phyloP scores from a whole-genome alignment of 2,888 invertebrate species.

The Lissonota sp. region DNA sequence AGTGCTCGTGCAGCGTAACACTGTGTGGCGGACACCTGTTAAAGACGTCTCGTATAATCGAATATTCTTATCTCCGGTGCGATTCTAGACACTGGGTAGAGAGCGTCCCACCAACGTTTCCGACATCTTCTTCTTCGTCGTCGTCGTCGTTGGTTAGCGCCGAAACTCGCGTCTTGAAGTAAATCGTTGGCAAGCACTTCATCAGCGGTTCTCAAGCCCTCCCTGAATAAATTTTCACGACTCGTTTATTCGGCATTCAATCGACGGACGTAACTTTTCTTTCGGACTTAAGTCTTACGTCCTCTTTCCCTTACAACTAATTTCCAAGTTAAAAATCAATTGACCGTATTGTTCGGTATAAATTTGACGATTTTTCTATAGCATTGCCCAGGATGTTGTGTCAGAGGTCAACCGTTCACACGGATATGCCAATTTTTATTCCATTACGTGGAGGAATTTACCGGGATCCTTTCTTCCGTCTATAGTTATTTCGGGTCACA shows the following conservation, averaged over 20 bases:
- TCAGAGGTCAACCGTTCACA: too few relatives aligned
- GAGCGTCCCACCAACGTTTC: not conserved
- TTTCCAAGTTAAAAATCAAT: too few relatives aligned
- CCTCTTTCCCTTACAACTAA: too few relatives aligned
- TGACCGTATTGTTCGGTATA: too few relatives aligned
- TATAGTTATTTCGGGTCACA: slow-evolving; percentile 14
- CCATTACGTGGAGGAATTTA: too few relatives aligned
- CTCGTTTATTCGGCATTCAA: slow-evolving; percentile 1
- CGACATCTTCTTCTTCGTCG: not conserved
- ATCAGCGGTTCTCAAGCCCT: slow-evolving; percentile 6
- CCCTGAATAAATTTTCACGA: not conserved
- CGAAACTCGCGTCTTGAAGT: slow-evolving; percentile 21
- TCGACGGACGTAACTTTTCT: not conserved
- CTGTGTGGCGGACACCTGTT: slow-evolving; percentile 59
- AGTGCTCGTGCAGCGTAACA: slow-evolving; percentile 25
- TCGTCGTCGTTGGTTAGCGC: slow-evolving; percentile 26
- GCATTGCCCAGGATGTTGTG: too few relatives aligned
- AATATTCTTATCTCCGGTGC: slow-evolving; percentile 62
- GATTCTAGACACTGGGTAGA: slow-evolving; percentile 39
- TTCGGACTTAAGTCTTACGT: too few relatives aligned
- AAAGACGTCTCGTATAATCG: slow-evolving; percentile 61
- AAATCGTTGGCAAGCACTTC: not conserved
- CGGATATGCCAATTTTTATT: too few relatives aligned
- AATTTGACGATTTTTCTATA: too few relatives aligned
- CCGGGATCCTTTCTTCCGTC: not conserved